Evolutionary conservation across 2,888 invertebrate species (phyloP), one percentile per base, ranked within the genome.

Genomic region (Dexiosoma caninum): DNA sequence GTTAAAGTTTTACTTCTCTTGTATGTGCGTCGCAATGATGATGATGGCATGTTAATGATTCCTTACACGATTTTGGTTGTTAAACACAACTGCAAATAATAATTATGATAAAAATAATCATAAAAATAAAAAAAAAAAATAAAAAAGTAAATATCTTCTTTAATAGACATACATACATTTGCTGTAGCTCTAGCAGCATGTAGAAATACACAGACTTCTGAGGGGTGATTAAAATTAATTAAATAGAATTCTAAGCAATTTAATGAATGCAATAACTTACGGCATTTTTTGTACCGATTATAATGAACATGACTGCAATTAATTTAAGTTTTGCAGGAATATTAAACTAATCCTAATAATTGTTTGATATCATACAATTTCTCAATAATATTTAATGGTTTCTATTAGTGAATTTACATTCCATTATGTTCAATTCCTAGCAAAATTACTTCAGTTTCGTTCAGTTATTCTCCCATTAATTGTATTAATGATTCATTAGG

Each of bases 71-170:
- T 60, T 14, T 37, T 64, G 16, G 14, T 2, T 46, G 62, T 40
- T 62, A 46, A 55, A 37, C 30, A 57, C 37, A 57, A 55, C 30
- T 12, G 53, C 44, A 62, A 55, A 57, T 66, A 59, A 59, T 42
- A 57, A 74, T 66, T 30, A 75, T 40, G 49, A 75, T 46, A 42
- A 59, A 57, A 42, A 57, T 51, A 21, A 32, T 7, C 51, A 16
- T 53, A 32, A 42, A 27, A 62, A 37, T 10, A 9, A 71, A 21
- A 37, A 49, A 16, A 21, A 30, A n/a, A n/a, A n/a, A n/a, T n/a
- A n/a, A n/a, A n/a, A n/a, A n/a, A n/a, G n/a, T n/a, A n/a, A n/a
- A n/a, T n/a, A n/a, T n/a, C n/a, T n/a, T n/a, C n/a, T n/a, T n/a
- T n/a, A n/a, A n/a, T n/a, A n/a, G n/a, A n/a, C n/a, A n/a, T n/a